Evolutionary conservation across 2,797 vertebrate genomes (phyloP).

Genomic region (Momotus momota): DNA sequence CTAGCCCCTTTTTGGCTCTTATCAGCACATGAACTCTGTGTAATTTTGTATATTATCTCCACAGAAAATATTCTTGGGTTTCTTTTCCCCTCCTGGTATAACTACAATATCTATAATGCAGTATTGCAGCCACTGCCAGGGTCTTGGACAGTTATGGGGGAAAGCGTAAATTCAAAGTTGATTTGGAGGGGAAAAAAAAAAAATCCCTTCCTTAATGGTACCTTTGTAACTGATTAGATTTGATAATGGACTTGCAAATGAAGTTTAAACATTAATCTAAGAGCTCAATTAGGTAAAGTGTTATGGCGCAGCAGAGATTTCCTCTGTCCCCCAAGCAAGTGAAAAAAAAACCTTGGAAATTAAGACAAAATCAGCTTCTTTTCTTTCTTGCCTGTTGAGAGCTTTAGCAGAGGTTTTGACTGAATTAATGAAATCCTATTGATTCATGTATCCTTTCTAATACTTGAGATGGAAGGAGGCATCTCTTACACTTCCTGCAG

Average conservation of each 20-base stretch:
- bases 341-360: slow-evolving; percentile 29
- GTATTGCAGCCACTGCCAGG: not conserved
- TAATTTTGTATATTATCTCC: not conserved
- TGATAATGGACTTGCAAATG: slow-evolving; percentile 74
- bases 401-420: slow-evolving; percentile 52
- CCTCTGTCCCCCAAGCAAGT: slow-evolving; percentile 36
- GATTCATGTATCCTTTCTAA: slow-evolving; percentile 37
- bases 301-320: slow-evolving; percentile 41
- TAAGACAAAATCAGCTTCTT: slow-evolving; percentile 49
- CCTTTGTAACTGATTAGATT: slow-evolving; percentile 63
- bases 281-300: slow-evolving; percentile 54
- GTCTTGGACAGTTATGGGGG: slow-evolving; percentile 10
- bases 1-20: not conserved
- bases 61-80: not conserved
- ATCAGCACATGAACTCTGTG: not conserved
- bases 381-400: slow-evolving; percentile 51
- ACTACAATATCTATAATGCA: not conserved
- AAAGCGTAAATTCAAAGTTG: slow-evolving; percentile 16
- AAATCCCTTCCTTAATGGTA: slow-evolving; percentile 40
- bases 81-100: not conserved
- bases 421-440: slow-evolving; percentile 64
- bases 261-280: slow-evolving; percentile 73
- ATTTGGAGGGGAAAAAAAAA: not conserved
- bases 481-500: not conserved
- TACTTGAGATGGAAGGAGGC: not conserved